Conservation (phyloP, 2,888 invertebrate genomes). For the Noctua fimbriata region DNA sequence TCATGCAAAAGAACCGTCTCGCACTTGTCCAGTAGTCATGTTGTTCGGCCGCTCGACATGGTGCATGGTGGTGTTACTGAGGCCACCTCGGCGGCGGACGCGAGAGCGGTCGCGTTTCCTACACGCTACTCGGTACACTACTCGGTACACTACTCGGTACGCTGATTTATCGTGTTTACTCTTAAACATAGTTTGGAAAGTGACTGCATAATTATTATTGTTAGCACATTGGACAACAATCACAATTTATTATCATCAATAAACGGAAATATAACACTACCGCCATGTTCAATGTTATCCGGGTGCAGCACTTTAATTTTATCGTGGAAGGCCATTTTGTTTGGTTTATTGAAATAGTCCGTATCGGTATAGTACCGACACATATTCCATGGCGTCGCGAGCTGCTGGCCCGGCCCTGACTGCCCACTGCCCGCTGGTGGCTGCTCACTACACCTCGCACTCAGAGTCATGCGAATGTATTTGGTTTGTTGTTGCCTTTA, state of each 20-base stretch:
- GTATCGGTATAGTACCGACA: not conserved
- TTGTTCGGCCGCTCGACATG: not conserved
- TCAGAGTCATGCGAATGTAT: not conserved
- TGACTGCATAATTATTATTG: slow-evolving; percentile 6
- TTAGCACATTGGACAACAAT: slow-evolving; percentile 32
- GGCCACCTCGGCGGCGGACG: not conserved
- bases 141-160: no score
- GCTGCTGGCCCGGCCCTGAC: not conserved
- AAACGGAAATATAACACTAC: slow-evolving; percentile 22
- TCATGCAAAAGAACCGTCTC: not conserved
- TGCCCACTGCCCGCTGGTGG: not conserved
- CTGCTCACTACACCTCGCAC: not conserved
- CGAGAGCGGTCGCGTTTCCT: not conserved
- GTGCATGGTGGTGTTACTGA: not conserved
- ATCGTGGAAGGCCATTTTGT: slow-evolving; percentile 36
- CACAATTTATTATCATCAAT: slow-evolving; percentile 28
- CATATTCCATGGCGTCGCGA: not conserved
- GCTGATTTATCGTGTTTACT: not conserved
- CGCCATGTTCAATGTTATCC: slow-evolving; percentile 30
- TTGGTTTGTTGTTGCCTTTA: not conserved
- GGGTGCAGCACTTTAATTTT: slow-evolving; percentile 28
- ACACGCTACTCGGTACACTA: no score
- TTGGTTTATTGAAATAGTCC: slow-evolving; percentile 19
- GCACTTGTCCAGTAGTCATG: not conserved
- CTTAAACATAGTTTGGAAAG: not conserved